Percentiles rank a stretch among this genome's conserved stretches.
Evolutionary conservation across 1,140 invertebrate genomes (phyloP).

Genomic region (Drosophila kanapiae): DNA sequence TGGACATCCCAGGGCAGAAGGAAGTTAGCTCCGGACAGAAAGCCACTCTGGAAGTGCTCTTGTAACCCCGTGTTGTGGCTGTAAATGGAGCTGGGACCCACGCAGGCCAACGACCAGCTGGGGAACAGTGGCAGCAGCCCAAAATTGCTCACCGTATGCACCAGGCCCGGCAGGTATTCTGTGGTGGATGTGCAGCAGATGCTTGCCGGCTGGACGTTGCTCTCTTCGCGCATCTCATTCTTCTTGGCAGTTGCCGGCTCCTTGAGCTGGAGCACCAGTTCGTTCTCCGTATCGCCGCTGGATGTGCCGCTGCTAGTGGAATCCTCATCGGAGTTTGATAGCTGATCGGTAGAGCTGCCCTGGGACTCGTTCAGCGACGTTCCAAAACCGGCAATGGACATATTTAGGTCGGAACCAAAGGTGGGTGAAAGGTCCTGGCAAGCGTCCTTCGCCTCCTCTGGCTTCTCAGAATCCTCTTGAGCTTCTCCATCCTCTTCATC

Average conservation of each 20-base stretch:
- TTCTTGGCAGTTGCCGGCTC: slow-evolving; percentile 32
- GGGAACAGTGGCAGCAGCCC: slow-evolving; percentile 94
- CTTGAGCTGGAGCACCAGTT: slow-evolving; percentile 72
- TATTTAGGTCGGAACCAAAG: slow-evolving; percentile 68
- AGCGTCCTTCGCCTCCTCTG: slow-evolving; percentile 4
- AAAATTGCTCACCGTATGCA: slow-evolving; percentile 91
- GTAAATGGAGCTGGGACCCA: slow-evolving; percentile 96
- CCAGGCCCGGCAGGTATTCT: slow-evolving; percentile 96
- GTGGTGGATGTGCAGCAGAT: slow-evolving; percentile 90
- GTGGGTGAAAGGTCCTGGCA: slow-evolving; percentile 60
- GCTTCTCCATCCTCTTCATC: neutral
- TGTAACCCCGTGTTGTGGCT: slow-evolving; percentile 94
- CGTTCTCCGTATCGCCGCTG: slow-evolving; percentile 59
- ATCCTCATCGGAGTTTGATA: slow-evolving; percentile 19
- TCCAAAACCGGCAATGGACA: slow-evolving; percentile 71
- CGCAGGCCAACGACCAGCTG: slow-evolving; percentile 96
- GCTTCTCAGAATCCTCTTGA: slow-evolving; percentile 5
- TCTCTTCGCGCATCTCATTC: slow-evolving; percentile 8
- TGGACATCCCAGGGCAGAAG: slow-evolving; percentile 98
- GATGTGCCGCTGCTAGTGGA: slow-evolving; percentile 42
- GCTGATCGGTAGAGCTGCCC: slow-evolving; percentile 29
- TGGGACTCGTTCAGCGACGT: slow-evolving; percentile 44
- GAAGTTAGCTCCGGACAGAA: slow-evolving; percentile 95
- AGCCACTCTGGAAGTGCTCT: slow-evolving; percentile 93
- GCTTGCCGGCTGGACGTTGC: neutral